These are phyloP conservation scores for Gobiocypris rarus DNA, from an alignment of 2,113 vertebrate species.

Conservation along the genomic window DNA sequence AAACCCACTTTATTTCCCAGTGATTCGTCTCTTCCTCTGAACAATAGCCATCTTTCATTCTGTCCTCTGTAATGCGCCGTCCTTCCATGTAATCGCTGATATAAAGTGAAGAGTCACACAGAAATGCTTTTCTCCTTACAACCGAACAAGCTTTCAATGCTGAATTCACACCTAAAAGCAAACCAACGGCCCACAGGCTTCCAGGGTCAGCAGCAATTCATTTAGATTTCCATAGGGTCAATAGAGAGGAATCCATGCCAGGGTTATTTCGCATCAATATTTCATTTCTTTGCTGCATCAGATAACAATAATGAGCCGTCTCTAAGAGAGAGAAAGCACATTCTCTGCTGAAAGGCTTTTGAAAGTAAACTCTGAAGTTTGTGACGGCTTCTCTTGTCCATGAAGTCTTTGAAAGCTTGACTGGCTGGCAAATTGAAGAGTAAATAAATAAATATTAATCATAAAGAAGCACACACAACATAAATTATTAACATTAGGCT, in stretches of 20 bases:
- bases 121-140: conserved; percentile 46
- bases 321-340: conserved; percentile 64
- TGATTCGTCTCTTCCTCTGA: conserved; percentile 34
- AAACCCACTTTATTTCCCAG: background rate
- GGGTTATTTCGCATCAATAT: conserved; percentile 76
- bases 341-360: conserved; percentile 71
- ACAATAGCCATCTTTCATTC: conserved; percentile 21
- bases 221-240: conserved; percentile 71
- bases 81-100: conserved; percentile 45
- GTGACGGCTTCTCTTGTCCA: conserved; percentile 70
- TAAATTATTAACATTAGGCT: conserved; percentile 84
- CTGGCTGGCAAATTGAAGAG: conserved; percentile 74
- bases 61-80: background rate
- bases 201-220: conserved; percentile 60
- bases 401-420: conserved; percentile 77
- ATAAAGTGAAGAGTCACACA: conserved; percentile 53
- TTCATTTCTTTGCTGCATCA: conserved; percentile 70
- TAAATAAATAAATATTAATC: conserved; percentile 83
- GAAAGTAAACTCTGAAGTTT: conserved; percentile 78
- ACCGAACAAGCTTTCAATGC: conserved; percentile 46
- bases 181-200: conserved; percentile 38
- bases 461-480: conserved; percentile 79
- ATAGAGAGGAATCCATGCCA: conserved; percentile 67
- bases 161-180: conserved; percentile 58
- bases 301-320: conserved; percentile 75